Evolutionary conservation across 1,140 invertebrate genomes (phyloP), one percentile per base, ranked within the genome.

Genomic region (Halictus rubicundus): DNA sequence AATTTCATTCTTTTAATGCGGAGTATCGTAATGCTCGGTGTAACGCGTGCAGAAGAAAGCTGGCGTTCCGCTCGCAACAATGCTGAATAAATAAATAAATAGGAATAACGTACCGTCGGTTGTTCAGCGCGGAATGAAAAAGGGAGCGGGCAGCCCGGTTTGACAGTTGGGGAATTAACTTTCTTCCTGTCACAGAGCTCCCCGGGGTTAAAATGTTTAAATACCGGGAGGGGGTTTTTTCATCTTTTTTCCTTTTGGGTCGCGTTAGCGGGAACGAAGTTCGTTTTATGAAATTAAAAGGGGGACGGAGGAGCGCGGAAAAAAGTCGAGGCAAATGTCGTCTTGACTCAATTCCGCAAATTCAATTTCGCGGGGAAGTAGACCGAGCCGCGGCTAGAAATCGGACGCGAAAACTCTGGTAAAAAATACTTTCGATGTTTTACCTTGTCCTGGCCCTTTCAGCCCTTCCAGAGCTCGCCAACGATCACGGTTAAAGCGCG

Each of bases 241-340:
- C n/a, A 3, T 32, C 32, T 32, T 5, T 19, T 52, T 39, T 49
- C n/a, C n/a, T 52, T 52, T 49, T 49, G 37, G 21, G 21, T 46
- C 64, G 65, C 39, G 32, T 76, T 60, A 76, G 21, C 39, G n/a
- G 39, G 46, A 76, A 76, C 65, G 65, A 69, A 76, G 65, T 69
- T 76, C 52, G 25, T 60, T 76, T 76, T 49, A 49, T 68, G 65
- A 23, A 68, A 76, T 76, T 76, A 76, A 68, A 76, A 76, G 54
- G 32, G 23, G 46, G n/a, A 42, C 59, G 19, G 46, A 42, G 46
- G 27, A 71, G n/a, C 10, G 25, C 46, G 27, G 25, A 25, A 49
- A n/a, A 59, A 61, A 52, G 42, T 60, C 46, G 52, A 61, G 39
- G 39, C n/a, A 61, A 76, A 69, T 69, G 64, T 68, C 39, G 63